Conservation (phyloP, 2,113 vertebrate species). For the Carassius auratus region DNA sequence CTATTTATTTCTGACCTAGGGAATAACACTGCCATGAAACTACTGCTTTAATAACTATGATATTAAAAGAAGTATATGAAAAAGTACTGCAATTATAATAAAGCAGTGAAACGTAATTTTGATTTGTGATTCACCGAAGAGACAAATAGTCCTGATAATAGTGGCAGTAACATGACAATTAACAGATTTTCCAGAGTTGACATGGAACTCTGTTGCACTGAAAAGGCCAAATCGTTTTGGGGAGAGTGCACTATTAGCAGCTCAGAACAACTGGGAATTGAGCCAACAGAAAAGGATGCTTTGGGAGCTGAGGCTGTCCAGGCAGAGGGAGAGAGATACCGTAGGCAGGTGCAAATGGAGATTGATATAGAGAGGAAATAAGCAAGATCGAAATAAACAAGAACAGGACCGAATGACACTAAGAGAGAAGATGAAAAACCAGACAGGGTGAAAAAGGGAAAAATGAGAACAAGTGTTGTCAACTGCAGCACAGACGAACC, state of each 20-base stretch:
- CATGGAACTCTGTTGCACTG: not conserved
- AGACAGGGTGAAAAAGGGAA: slow-evolving; percentile 21
- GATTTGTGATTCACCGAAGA: too few relatives aligned
- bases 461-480: slow-evolving; percentile 12
- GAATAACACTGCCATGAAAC: not conserved
- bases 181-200: not conserved
- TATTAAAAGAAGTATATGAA: too few relatives aligned
- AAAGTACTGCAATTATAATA: too few relatives aligned
- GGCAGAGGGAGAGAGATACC: not conserved
- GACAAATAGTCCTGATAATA: too few relatives aligned
- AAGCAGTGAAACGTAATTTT: too few relatives aligned
- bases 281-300: not conserved
- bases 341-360: slow-evolving; percentile 16
- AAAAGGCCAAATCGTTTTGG: not conserved
- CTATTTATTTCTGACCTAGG: not conserved
- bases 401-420: not conserved
- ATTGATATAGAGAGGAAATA: not conserved
- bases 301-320: not conserved
- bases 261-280: not conserved
- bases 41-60: not conserved
- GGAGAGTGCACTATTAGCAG: slow-evolving; percentile 7
- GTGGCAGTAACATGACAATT: too few relatives aligned
- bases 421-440: not conserved
- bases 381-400: not conserved
- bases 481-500: slow-evolving; percentile 44